Conservation (phyloP, 2,888 invertebrate genomes). For the Eumacrocentrus americanus region DNA sequence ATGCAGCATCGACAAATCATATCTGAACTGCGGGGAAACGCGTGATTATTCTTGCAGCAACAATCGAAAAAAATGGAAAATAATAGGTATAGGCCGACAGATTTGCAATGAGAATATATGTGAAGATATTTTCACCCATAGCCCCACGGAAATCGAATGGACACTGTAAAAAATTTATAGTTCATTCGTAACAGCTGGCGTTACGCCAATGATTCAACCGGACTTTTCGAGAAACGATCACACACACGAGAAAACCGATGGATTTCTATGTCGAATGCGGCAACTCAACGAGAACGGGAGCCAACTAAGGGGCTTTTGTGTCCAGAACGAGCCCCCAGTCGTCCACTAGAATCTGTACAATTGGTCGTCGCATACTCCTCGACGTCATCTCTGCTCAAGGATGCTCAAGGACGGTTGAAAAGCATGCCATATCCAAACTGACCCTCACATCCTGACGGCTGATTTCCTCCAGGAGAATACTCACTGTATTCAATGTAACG, state of each 20-base stretch:
- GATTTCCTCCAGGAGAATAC: neutral
- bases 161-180: constrained; percentile 26
- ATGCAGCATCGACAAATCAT: constrained; percentile 7
- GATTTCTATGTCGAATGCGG: neutral
- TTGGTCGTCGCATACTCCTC: neutral
- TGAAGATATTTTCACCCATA: constrained; percentile 19
- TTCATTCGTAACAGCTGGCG: constrained; percentile 18
- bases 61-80: constrained; percentile 1
- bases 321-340: constrained; percentile 1
- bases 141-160: constrained; percentile 4
- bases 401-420: neutral
- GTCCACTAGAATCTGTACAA: neutral
- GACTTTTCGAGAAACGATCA: constrained; percentile 12
- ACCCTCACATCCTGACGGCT: neutral
- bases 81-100: constrained; percentile 13
- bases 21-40: neutral
- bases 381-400: constrained; percentile 4
- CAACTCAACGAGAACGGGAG: constrained; percentile 3
- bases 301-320: constrained; percentile 7
- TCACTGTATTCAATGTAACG: no score
- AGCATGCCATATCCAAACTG: neutral
- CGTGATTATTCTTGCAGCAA: constrained; percentile 20
- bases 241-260: constrained; percentile 4
- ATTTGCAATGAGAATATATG: constrained; percentile 14
- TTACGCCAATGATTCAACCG: constrained; percentile 13